Evolutionary conservation across 1,140 invertebrate genomes (phyloP).

Genomic region (Caenorhabditis brenneri): DNA sequence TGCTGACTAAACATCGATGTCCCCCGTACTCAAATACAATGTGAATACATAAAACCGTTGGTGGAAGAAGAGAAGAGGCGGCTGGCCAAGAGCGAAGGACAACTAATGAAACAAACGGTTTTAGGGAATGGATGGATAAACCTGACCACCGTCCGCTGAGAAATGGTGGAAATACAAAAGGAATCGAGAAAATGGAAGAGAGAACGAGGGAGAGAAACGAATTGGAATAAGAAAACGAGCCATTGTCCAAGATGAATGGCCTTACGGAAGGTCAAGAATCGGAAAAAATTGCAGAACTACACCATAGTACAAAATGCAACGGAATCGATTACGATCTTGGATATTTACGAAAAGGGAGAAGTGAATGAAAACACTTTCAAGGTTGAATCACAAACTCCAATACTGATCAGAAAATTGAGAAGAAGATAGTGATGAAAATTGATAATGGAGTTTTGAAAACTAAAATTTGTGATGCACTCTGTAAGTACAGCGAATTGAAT

Average conservation of each 20-base stretch:
- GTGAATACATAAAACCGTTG: constrained; percentile 20
- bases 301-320: background rate
- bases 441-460: no score
- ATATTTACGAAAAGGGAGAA: no score
- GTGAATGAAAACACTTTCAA: background rate
- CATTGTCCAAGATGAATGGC: background rate
- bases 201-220: background rate
- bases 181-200: background rate
- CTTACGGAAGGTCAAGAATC: background rate
- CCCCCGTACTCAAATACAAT: constrained; percentile 31
- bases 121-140: constrained; percentile 1
- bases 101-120: constrained; percentile 39
- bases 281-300: background rate
- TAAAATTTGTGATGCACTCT: no score
- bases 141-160: background rate
- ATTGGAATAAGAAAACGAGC: background rate
- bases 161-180: background rate
- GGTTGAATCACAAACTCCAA: no score
- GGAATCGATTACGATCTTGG: no score
- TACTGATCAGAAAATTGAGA: no score
- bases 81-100: background rate
- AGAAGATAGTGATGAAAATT: no score
- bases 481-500: no score
- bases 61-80: background rate
- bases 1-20: constrained; percentile 30